Percentiles rank a stretch among this genome's conserved stretches.
Evolutionary conservation across 2,888 invertebrate genomes (phyloP).

Genomic region (Ctenicera cuprea): DNA sequence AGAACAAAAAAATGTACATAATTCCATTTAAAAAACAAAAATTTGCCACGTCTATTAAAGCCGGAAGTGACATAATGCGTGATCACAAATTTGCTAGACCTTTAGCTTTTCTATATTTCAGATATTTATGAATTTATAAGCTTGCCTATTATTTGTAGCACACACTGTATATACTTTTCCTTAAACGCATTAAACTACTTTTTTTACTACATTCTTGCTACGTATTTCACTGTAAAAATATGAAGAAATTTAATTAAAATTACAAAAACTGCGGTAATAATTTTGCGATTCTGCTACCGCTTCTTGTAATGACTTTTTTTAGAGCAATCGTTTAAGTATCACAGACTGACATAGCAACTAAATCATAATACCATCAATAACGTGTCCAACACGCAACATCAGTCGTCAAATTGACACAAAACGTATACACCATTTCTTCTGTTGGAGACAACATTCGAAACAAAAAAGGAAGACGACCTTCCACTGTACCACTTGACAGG

Average conservation of each 20-base stretch:
- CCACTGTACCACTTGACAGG: neutral
- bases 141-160: no score
- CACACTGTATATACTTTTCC: no score
- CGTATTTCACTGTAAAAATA: no score
- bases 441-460: neutral
- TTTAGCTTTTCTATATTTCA: no score
- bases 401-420: conserved; percentile 4
- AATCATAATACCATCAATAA: conserved; percentile 58
- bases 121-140: no score
- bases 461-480: conserved; percentile 12
- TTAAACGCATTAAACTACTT: no score
- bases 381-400: conserved; percentile 30
- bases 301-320: conserved; percentile 65
- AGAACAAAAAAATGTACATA: no score
- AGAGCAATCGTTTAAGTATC: conserved; percentile 71
- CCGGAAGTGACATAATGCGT: no score
- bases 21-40: no score
- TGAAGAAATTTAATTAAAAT: conserved; percentile 2
- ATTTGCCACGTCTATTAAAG: no score
- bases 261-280: conserved; percentile 43
- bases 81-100: no score
- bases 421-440: conserved; percentile 13
- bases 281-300: conserved; percentile 54
- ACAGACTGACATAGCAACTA: conserved; percentile 73
- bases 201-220: no score